Base-by-base conservation (phyloP, 2,113 vertebrate genomes). In the Mionectes macconnelli region DNA sequence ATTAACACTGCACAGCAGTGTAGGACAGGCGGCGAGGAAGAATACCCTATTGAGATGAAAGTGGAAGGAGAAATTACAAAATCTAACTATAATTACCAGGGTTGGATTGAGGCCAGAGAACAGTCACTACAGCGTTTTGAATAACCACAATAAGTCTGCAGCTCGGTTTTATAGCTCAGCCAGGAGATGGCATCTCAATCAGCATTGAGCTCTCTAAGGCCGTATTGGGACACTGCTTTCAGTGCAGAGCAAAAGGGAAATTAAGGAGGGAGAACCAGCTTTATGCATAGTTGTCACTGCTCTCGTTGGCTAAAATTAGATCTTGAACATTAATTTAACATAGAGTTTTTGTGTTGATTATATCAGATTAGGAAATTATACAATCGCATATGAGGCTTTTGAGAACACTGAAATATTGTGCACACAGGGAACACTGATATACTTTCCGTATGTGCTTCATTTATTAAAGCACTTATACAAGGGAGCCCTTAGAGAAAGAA, bases 361-460 rank as follows among this genome's bases (percentile, higher is more conserved):
- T 96, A 97, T 97, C 95, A 96, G 97, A 98, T 98, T 96, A 97
- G 94, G 97, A 97, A 97, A 97, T 97, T 96, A 96, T 87, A 96
- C 96, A 91, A 89, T 88, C 87, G n/a, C 80, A 75, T 94, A 96
- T 17, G 96, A 97, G 96, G 89, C 96, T 97, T 98, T 81, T 31
- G 84, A 97, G 97, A 97, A 92, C 78, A 94, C 83, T 87, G 90
- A 93, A 95, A 96, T 86, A 96, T 86, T 76, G 66, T 53, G 67
- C 92, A 93, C 73, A 7, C 28, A 44, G 93, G 95, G 96, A 97
- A 76, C 63, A 30, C 75, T 86, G 97, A 91, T 89, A 93, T 83
- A 87, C 89, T 95, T 96, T 87, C 96, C 95, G 59, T 97, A 97
- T 97, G 97, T 97, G 93, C 94, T 97, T 97, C 97, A 97, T 98